Evolutionary conservation across 2,797 vertebrate species (phyloP).

Genomic region (Chloroceryle amazona): DNA sequence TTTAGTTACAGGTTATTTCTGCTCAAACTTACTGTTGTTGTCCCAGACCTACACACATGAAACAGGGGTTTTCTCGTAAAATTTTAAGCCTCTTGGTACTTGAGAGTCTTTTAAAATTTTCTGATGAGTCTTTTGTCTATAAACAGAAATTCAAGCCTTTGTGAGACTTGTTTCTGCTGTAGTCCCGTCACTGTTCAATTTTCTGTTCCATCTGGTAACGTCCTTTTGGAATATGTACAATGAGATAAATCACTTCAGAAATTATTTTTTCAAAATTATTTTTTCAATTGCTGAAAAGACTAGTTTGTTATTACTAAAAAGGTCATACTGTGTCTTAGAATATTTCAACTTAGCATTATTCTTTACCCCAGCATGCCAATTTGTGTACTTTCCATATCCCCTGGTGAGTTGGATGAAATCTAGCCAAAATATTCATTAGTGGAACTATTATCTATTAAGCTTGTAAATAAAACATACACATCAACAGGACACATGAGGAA

Average conservation of each 20-base stretch:
- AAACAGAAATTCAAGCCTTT: neutral
- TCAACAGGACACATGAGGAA: slow-evolving; percentile 66
- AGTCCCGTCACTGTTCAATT: slow-evolving; percentile 10
- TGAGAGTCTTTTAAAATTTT: slow-evolving; percentile 21
- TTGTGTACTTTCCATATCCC: neutral
- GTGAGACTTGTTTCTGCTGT: neutral
- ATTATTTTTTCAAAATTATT: neutral
- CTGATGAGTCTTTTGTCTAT: slow-evolving; percentile 18
- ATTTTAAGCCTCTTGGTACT: neutral
- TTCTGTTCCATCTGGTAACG: slow-evolving; percentile 24
- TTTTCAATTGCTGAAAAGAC: slow-evolving; percentile 12
- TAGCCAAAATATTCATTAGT: slow-evolving; percentile 35
- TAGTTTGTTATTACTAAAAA: slow-evolving; percentile 23
- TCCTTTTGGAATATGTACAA: slow-evolving; percentile 19
- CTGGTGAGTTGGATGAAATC: slow-evolving; percentile 18
- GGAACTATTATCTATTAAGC: slow-evolving; percentile 36
- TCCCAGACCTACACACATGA: neutral
- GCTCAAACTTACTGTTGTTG: neutral
- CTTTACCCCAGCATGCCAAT: neutral
- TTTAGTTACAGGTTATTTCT: neutral
- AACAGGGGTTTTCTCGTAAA: neutral
- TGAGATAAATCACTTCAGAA: slow-evolving; percentile 44
- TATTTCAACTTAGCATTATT: neutral
- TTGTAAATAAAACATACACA: slow-evolving; percentile 70
- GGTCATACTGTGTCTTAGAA: slow-evolving; percentile 14